Conservation (phyloP, 1,140 invertebrate species). For the Vanessa atalanta region DNA sequence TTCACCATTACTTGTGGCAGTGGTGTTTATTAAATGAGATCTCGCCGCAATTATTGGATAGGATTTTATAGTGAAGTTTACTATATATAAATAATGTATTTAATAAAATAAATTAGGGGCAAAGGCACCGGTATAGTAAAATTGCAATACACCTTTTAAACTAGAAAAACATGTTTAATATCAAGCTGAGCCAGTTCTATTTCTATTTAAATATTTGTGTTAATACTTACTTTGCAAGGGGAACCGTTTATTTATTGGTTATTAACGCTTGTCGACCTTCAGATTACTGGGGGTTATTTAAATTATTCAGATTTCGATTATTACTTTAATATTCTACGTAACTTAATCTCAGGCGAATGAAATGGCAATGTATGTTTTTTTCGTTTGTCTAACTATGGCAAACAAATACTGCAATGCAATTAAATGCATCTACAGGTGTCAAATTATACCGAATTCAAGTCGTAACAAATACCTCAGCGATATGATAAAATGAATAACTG, state of each 20-base stretch:
- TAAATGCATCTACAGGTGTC: neutral
- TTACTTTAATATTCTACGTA: neutral
- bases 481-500: constrained; percentile 16
- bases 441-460: neutral
- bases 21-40: neutral
- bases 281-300: constrained; percentile 7
- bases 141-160: constrained; percentile 29
- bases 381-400: neutral
- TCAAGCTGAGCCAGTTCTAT: constrained; percentile 29
- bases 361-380: neutral
- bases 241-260: constrained; percentile 25
- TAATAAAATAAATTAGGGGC: neutral
- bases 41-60: neutral
- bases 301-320: constrained; percentile 12
- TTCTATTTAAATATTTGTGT: constrained; percentile 20
- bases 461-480: neutral
- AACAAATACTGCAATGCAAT: neutral
- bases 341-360: neutral
- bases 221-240: constrained; percentile 22
- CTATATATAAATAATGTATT: neutral
- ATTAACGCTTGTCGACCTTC: constrained; percentile 24
- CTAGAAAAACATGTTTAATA: constrained; percentile 32
- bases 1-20: neutral
- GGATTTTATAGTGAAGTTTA: neutral
- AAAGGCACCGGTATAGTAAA: neutral